Conservation (phyloP, 1,140 invertebrate genomes). For the Vanessa atalanta region DNA sequence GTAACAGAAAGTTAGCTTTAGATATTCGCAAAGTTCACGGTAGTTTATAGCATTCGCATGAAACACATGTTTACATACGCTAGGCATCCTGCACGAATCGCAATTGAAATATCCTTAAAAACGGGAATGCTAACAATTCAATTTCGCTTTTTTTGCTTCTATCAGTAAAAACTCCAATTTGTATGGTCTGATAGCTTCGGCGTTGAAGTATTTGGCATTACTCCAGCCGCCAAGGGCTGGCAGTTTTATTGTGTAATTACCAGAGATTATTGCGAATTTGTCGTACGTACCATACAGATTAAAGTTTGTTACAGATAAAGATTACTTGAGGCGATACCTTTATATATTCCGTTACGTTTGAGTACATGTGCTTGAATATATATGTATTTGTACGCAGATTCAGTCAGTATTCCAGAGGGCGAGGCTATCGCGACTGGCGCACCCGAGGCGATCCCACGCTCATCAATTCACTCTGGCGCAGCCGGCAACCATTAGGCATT, state of each 20-base stretch:
- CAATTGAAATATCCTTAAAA: slow-evolving; percentile 60
- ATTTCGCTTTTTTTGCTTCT: slow-evolving; percentile 77
- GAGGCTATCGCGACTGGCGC: slow-evolving; percentile 85
- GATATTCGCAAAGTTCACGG: slow-evolving; percentile 55
- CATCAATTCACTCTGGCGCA: slow-evolving; percentile 85
- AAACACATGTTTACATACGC: slow-evolving; percentile 64
- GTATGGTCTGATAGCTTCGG: slow-evolving; percentile 64
- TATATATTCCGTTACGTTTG: not conserved
- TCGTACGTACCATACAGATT: slow-evolving; percentile 49
- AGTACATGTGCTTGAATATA: slow-evolving; percentile 11
- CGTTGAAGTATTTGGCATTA: slow-evolving; percentile 63
- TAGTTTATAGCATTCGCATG: slow-evolving; percentile 76
- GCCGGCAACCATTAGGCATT: slow-evolving; percentile 85
- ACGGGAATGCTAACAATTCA: slow-evolving; percentile 77
- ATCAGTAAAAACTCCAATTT: slow-evolving; percentile 61
- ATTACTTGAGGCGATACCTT: slow-evolving; percentile 28
- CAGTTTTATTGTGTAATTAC: slow-evolving; percentile 60
- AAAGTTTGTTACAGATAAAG: slow-evolving; percentile 46
- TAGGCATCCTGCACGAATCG: slow-evolving; percentile 67
- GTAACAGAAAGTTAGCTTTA: slow-evolving; percentile 40
- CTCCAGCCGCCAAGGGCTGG: slow-evolving; percentile 56
- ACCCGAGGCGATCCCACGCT: slow-evolving; percentile 84
- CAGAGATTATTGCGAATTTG: slow-evolving; percentile 37
- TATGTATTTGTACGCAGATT: slow-evolving; percentile 73
- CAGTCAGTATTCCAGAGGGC: slow-evolving; percentile 82